These are phyloP conservation scores for Phthorimaea operculella DNA, from an alignment of 1,140 invertebrate species.

Conservation along the genomic window DNA sequence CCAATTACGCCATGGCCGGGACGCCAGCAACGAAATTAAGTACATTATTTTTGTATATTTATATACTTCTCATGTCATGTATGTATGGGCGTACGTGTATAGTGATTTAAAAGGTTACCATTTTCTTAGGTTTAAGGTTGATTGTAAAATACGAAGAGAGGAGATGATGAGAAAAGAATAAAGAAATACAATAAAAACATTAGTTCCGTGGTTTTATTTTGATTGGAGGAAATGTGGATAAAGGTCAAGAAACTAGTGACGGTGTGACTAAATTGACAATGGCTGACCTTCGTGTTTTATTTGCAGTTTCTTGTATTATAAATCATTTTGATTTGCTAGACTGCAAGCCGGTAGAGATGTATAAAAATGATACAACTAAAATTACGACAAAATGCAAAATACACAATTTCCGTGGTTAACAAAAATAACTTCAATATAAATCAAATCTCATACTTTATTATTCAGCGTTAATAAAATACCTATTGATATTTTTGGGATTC, in stretches of 20 bases:
- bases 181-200: conserved; percentile 24
- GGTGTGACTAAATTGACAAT: conserved; percentile 21
- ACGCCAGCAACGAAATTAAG: conserved; percentile 46
- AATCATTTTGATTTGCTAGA: conserved; percentile 21
- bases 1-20: conserved; percentile 41
- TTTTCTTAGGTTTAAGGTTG: conserved; percentile 53
- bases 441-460: no score
- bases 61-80: conserved; percentile 53
- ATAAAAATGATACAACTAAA: not conserved
- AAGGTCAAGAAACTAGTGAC: conserved; percentile 12
- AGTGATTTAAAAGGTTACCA: conserved; percentile 64
- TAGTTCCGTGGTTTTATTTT: conserved; percentile 23
- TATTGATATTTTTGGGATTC: no score
- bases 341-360: conserved; percentile 4
- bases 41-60: conserved; percentile 46
- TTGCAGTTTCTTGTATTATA: conserved; percentile 18
- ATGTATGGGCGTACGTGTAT: conserved; percentile 55
- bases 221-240: conserved; percentile 15
- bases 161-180: conserved; percentile 39
- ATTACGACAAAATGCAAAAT: not conserved
- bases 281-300: conserved; percentile 27
- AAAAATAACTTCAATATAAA: no score
- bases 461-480: no score
- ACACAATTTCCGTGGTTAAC: no score
- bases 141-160: conserved; percentile 54